Base-by-base conservation (phyloP, 2,113 vertebrate species). In the Cinclus cinclus region DNA sequence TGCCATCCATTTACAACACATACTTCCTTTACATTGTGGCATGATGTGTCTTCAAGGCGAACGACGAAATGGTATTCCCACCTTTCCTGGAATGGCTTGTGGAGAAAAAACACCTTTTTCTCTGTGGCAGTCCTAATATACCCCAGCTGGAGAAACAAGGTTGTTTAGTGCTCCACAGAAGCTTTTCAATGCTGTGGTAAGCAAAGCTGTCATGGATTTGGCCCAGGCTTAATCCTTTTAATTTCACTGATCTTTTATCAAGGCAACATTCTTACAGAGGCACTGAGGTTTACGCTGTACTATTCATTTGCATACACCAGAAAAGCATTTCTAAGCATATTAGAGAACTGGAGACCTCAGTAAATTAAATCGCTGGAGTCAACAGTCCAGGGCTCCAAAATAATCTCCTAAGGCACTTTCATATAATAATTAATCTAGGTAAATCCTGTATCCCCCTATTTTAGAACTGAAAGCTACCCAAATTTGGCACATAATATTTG, bases 191-290 rank as follows among this genome's bases (percentile, higher is more conserved):
- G 96, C 92, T 95, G 94, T 17, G 33, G 70, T 95, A 95, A 95
- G 95, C 94, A 97, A 92, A 97, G 84, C 89, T 92, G 95, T 90
- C 91, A 95, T 0, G 22, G 95, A 93, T 92, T 91, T 93, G 90
- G 70, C 87, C 90, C 59, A 25, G 56, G 56, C 81, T 79, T 96
- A 97, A 97, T 96, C 94, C 91, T 92, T 96, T 95, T 96, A 97
- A 97, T 95, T 96, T 95, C 95, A 97, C 23, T 94, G 95, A 97
- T 96, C 94, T 95, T 97, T 95, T 95, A 95, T 95, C 94, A 91
- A 82, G 81, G 91, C 87, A 87, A 84, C 58, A 87, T 96, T 95
- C 87, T 89, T 95, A 92, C 58, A 87, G 80, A 46, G 89, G 77
- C 91, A 82, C 64, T 71, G 50, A 82, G 84, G 87, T 95, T 92